A percentile compares a stretch with the other conserved stretches of the same genome.
Conservation (phyloP, 1,140 invertebrate genomes). For the Pristionchus pacificus region DNA sequence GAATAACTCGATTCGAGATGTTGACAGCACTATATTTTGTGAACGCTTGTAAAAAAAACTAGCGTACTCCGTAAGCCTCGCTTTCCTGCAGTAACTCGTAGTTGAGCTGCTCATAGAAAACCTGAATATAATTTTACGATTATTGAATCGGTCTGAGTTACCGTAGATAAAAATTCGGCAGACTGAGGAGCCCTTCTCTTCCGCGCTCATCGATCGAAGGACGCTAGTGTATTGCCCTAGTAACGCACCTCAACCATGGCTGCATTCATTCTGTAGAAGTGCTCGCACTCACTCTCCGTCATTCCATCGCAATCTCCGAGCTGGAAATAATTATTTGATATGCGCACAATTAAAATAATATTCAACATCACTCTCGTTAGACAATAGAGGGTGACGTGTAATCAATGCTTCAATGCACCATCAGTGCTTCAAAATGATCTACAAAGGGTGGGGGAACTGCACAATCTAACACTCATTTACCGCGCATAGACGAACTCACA, state of each 20-base stretch:
- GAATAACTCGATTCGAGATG: neutral
- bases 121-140: slow-evolving; percentile 2
- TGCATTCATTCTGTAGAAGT: slow-evolving; percentile 28
- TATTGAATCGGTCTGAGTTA: too few species aligned
- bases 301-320: slow-evolving; percentile 32
- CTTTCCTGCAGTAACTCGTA: slow-evolving; percentile 35
- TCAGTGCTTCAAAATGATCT: neutral
- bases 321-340: slow-evolving; percentile 29
- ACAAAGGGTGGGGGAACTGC: neutral
- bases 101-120: slow-evolving; percentile 38
- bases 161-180: too few species aligned
- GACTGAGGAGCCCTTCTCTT: too few species aligned
- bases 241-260: slow-evolving; percentile 34
- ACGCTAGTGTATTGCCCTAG: too few species aligned
- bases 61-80: slow-evolving; percentile 23
- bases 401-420: neutral
- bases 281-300: slow-evolving; percentile 29
- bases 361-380: too few species aligned
- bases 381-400: neutral
- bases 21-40: neutral
- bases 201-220: too few species aligned
- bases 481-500: too few species aligned
- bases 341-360: too few species aligned
- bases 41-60: neutral
- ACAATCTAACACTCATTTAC: too few species aligned